These are phyloP conservation scores for Apis florea DNA, from an alignment of 1,140 invertebrate genomes.

Conservation along the genomic window DNA sequence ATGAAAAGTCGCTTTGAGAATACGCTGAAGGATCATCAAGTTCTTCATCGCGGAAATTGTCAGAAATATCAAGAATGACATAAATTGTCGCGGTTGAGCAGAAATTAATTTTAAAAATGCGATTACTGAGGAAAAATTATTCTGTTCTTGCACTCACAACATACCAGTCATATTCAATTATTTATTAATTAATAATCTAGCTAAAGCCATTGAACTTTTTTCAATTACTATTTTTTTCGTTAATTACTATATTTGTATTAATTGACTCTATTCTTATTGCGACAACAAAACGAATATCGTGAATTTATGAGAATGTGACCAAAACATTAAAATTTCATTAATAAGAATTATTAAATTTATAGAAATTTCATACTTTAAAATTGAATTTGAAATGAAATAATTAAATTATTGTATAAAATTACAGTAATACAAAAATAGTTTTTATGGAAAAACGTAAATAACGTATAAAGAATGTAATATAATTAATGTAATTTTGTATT, in stretches of 20 bases:
- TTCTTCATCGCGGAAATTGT: constrained; percentile 15
- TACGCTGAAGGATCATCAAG: constrained; percentile 29
- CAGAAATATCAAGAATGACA: constrained; percentile 18
- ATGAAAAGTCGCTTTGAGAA: constrained; percentile 28
- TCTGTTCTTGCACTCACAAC: neutral
- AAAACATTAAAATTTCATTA: neutral
- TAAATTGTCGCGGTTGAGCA: neutral
- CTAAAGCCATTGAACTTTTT: constrained; percentile 15
- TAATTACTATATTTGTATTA: constrained; percentile 20
- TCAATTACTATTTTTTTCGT: constrained; percentile 26
- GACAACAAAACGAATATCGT: neutral
- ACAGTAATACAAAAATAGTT: neutral
- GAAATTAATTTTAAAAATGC: constrained; percentile 40
- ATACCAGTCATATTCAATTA: neutral
- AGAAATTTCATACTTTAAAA: neutral
- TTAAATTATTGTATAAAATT: neutral
- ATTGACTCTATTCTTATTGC: neutral
- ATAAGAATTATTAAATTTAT: neutral
- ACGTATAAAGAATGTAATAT: neutral
- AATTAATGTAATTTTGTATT: neutral
- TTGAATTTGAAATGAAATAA: neutral
- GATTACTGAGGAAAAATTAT: constrained; percentile 26
- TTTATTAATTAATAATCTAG: constrained; percentile 44
- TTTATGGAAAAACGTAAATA: neutral
- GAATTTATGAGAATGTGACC: neutral